Evolutionary conservation across 2,888 invertebrate species (phyloP).

Genomic region (Drosophila neutralis): DNA sequence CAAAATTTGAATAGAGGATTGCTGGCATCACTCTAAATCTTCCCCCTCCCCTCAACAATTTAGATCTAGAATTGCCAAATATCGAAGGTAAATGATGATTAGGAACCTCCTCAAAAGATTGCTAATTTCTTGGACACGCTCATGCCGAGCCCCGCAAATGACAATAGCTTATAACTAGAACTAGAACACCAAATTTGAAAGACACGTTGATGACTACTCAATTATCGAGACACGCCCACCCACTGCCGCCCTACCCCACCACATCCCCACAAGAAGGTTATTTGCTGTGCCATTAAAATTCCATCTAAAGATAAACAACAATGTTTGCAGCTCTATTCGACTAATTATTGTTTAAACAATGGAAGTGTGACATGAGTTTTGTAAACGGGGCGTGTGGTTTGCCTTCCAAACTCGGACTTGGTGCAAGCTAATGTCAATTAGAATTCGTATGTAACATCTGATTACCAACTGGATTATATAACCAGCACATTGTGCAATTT

Average conservation of each 20-base stretch:
- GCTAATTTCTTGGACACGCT: background rate
- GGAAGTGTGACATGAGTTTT: conserved; percentile 16
- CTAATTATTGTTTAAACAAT: conserved; percentile 18
- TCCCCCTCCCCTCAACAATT: too few relatives aligned
- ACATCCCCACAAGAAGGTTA: background rate
- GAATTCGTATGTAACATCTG: conserved; percentile 1
- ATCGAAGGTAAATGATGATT: background rate
- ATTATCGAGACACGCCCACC: background rate
- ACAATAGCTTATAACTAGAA: background rate
- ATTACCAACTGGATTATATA: conserved; percentile 13
- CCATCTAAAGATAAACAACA: conserved; percentile 41
- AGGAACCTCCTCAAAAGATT: background rate
- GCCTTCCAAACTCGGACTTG: conserved; percentile 8
- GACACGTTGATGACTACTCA: background rate
- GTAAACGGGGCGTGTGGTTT: conserved; percentile 13
- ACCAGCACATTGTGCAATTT: background rate
- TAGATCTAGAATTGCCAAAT: background rate
- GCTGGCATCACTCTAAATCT: background rate
- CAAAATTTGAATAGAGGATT: background rate
- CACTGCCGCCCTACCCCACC: background rate
- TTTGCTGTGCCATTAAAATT: conserved; percentile 7
- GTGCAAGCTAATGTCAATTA: conserved; percentile 1
- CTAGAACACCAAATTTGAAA: background rate
- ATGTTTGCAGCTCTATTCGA: conserved; percentile 37
- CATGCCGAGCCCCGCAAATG: background rate